Percentiles rank a stretch among this genome's conserved stretches.
phyloP scores from a whole-genome alignment of 2,888 invertebrate species.

The Brenthis hecate region DNA sequence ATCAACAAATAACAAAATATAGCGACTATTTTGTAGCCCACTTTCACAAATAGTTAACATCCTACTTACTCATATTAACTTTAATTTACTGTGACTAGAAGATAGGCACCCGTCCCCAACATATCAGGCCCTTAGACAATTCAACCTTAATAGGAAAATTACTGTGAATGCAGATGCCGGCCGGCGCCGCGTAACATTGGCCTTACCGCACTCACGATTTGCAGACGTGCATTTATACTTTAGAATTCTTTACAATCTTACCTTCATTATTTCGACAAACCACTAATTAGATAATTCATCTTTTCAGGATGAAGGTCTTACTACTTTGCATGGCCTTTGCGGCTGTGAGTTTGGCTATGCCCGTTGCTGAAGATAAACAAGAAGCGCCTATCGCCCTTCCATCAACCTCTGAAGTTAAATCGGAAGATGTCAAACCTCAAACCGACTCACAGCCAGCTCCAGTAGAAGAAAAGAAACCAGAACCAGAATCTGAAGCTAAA shows the following conservation, averaged over 20 bases:
- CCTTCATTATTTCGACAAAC: slow-evolving; percentile 53
- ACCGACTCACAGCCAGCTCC: slow-evolving; percentile 50
- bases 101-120: slow-evolving; percentile 58
- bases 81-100: slow-evolving; percentile 63
- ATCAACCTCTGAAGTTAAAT: slow-evolving; percentile 45
- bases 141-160: slow-evolving; percentile 78
- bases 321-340: slow-evolving; percentile 82
- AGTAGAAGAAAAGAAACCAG: slow-evolving; percentile 40
- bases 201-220: slow-evolving; percentile 75
- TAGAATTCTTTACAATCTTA: slow-evolving; percentile 45
- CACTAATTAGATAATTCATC: slow-evolving; percentile 61
- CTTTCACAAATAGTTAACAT: slow-evolving; percentile 72
- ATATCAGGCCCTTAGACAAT: slow-evolving; percentile 70
- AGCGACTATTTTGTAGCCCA: slow-evolving; percentile 49
- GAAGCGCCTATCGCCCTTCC: slow-evolving; percentile 51
- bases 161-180: slow-evolving; percentile 59
- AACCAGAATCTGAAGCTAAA: slow-evolving; percentile 49
- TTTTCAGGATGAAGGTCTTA: slow-evolving; percentile 86
- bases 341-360: slow-evolving; percentile 82
- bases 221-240: slow-evolving; percentile 59
- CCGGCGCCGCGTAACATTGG: slow-evolving; percentile 76
- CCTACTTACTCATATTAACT: slow-evolving; percentile 65
- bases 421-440: slow-evolving; percentile 48
- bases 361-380: slow-evolving; percentile 78
- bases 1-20: slow-evolving; percentile 6